Evolutionary conservation across 2,797 vertebrate genomes (phyloP).

Genomic region (Sardinella longiceps): DNA sequence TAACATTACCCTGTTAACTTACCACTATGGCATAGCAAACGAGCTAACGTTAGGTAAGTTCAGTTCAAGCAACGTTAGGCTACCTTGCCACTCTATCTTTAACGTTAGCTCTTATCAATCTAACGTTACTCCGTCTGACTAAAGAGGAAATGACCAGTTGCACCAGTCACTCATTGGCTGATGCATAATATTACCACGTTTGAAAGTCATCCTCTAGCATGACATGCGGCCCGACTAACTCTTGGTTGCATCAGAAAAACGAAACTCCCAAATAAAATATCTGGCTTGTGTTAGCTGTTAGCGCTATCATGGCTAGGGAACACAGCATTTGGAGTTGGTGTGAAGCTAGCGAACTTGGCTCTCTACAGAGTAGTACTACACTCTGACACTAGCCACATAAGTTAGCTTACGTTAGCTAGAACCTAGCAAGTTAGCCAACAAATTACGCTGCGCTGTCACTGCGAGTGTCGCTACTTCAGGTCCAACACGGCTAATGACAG

Average conservation of each 20-base stretch:
- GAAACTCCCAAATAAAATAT: slow-evolving; percentile 6
- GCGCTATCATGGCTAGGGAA: background rate
- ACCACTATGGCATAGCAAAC: background rate
- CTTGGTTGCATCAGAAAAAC: background rate
- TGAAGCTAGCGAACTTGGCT: background rate
- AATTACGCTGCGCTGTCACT: background rate
- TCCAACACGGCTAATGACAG: background rate
- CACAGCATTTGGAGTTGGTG: background rate
- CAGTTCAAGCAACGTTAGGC: background rate
- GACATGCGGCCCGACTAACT: background rate
- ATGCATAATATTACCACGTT: too few relatives aligned
- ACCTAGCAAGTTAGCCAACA: background rate
- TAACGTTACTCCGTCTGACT: background rate
- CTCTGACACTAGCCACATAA: background rate
- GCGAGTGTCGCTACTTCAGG: background rate
- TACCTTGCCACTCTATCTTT: background rate
- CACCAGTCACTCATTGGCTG: background rate
- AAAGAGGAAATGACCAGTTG: background rate
- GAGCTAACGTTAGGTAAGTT: background rate
- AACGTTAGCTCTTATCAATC: background rate
- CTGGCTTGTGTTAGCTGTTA: background rate
- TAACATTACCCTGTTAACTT: background rate
- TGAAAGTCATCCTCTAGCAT: background rate
- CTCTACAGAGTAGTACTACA: too few relatives aligned
- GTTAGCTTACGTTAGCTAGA: background rate